Evolutionary conservation across 2,797 vertebrate genomes (phyloP).

Genomic region (Caiman crocodilus): DNA sequence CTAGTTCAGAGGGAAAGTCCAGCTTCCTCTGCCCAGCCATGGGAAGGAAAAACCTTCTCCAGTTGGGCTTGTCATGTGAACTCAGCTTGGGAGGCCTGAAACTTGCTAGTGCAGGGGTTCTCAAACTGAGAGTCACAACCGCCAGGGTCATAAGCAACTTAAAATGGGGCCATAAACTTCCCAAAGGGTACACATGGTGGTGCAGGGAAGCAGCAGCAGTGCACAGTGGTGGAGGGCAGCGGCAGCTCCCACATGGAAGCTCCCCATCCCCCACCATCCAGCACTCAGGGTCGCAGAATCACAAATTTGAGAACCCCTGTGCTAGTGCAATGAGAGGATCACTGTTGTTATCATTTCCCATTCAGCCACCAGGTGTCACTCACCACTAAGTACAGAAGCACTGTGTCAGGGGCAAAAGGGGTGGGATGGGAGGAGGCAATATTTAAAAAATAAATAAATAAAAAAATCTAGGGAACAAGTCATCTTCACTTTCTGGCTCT

Average conservation of each 20-base stretch:
- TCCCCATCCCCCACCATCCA: too few relatives aligned
- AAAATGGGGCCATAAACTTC: too few relatives aligned
- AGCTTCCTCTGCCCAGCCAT: background rate
- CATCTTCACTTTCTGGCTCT: background rate
- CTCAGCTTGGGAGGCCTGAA: background rate
- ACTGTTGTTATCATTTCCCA: background rate
- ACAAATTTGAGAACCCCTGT: too few relatives aligned
- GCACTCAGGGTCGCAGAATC: too few relatives aligned
- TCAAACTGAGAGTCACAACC: too few relatives aligned
- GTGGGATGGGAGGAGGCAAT: too few relatives aligned
- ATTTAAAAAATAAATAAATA: too few relatives aligned
- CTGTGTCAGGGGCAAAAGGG: background rate
- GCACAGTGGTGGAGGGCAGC: too few relatives aligned
- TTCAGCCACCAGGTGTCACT: slow-evolving; percentile 60
- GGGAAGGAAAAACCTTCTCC: background rate
- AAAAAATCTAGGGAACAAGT: background rate
- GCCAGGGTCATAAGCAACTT: too few relatives aligned
- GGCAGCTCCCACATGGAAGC: too few relatives aligned
- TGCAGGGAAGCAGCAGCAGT: background rate
- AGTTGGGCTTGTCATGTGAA: rapidly evolving
- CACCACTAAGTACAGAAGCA: slow-evolving; percentile 10
- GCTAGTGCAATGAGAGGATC: too few relatives aligned
- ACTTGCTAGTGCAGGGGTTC: background rate
- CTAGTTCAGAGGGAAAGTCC: background rate
- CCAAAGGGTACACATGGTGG: too few relatives aligned